A percentile compares a stretch with the other conserved stretches of the same genome.
phyloP scores from a whole-genome alignment of 2,113 vertebrate species.

The Sphyrna mokarran region DNA sequence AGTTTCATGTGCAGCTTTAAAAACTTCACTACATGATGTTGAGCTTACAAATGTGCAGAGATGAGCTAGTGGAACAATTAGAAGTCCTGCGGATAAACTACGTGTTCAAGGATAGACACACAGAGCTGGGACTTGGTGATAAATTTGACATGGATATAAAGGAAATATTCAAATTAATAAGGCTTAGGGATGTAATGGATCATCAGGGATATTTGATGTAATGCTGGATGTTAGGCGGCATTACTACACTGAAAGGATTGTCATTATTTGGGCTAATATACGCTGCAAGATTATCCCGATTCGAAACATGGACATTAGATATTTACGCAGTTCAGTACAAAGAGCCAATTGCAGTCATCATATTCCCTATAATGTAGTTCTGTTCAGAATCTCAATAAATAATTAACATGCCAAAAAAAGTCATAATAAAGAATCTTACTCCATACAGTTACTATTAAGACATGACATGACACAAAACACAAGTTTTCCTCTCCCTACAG shows the following conservation, averaged over 20 bases:
- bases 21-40: neutral
- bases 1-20: neutral
- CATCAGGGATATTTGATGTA: slow-evolving; percentile 3
- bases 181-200: slow-evolving; percentile 1
- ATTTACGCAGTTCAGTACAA: neutral
- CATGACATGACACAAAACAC: neutral
- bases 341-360: neutral
- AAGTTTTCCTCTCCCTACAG: neutral
- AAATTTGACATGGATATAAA: neutral
- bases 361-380: neutral
- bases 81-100: neutral
- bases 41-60: neutral
- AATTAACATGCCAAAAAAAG: neutral
- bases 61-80: neutral
- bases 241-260: neutral
- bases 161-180: neutral
- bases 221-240: neutral
- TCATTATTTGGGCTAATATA: neutral
- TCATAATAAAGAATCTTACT: neutral
- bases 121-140: no score
- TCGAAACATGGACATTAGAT: neutral
- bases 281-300: neutral
- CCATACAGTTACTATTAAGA: neutral
- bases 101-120: neutral
- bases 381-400: neutral